Percentiles rank a stretch among this genome's conserved stretches.
These are phyloP conservation scores for Dicranocentrus wangi DNA, from an alignment of 2,888 invertebrate genomes.

Conservation along the genomic window DNA sequence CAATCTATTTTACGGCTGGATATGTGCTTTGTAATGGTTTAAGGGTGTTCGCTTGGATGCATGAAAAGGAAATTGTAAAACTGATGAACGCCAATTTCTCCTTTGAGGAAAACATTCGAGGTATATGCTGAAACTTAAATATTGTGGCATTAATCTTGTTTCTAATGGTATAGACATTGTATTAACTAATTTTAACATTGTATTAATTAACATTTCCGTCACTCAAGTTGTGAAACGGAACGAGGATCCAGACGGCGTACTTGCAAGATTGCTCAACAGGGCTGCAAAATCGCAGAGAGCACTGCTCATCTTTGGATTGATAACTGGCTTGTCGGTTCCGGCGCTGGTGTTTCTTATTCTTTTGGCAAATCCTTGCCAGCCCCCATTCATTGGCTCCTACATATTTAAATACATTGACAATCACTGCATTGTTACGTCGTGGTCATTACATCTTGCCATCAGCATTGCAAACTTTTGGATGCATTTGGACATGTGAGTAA, in stretches of 20 bases:
- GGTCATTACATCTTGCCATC: slow-evolving; percentile 27
- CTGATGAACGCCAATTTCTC: slow-evolving; percentile 50
- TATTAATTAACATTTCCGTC: neutral
- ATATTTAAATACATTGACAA: slow-evolving; percentile 42
- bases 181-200: too few relatives aligned
- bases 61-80: slow-evolving; percentile 50
- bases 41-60: slow-evolving; percentile 36
- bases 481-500: slow-evolving; percentile 57
- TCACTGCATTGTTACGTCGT: slow-evolving; percentile 33
- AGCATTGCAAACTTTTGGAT: slow-evolving; percentile 47
- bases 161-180: too few relatives aligned
- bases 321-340: slow-evolving; percentile 43
- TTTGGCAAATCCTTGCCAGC: slow-evolving; percentile 55
- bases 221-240: slow-evolving; percentile 17
- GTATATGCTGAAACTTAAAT: neutral
- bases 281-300: slow-evolving; percentile 37
- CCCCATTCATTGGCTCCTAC: slow-evolving; percentile 53
- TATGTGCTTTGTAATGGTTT: slow-evolving; percentile 53
- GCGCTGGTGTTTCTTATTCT: slow-evolving; percentile 52
- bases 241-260: slow-evolving; percentile 12
- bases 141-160: too few relatives aligned
- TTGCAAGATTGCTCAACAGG: slow-evolving; percentile 22
- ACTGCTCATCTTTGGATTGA: slow-evolving; percentile 37
- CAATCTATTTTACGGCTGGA: slow-evolving; percentile 53
- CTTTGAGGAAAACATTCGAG: slow-evolving; percentile 38